Conservation (phyloP, 1,140 invertebrate genomes). For the Battus philenor region DNA sequence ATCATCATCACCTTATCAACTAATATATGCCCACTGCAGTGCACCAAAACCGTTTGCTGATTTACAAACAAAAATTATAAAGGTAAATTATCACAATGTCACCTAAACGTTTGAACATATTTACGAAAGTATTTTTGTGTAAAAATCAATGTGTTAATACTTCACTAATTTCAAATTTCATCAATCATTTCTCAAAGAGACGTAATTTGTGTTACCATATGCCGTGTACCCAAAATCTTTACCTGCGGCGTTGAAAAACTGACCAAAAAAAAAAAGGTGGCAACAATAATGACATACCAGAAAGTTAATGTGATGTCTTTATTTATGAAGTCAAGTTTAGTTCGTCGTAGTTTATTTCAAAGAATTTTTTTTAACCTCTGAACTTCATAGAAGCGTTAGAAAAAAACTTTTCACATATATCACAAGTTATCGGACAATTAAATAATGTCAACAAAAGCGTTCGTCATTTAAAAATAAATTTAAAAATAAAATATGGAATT, state of each 20-base stretch:
- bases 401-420: slow-evolving; percentile 2
- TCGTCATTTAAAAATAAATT: slow-evolving; percentile 3
- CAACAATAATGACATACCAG: slow-evolving; percentile 46
- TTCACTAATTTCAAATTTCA: slow-evolving; percentile 50
- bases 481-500: too few relatives aligned
- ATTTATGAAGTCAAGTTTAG: slow-evolving; percentile 49
- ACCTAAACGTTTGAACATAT: too few relatives aligned
- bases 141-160: slow-evolving; percentile 36
- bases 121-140: too few relatives aligned
- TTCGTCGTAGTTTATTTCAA: slow-evolving; percentile 28
- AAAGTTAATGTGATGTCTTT: slow-evolving; percentile 58
- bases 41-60: too few relatives aligned
- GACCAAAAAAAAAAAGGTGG: slow-evolving; percentile 51
- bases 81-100: too few relatives aligned
- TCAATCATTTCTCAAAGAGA: slow-evolving; percentile 56
- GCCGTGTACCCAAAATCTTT: slow-evolving; percentile 33
- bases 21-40: too few relatives aligned
- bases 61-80: too few relatives aligned
- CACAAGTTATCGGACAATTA: background rate
- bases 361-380: slow-evolving; percentile 50
- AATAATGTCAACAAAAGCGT: slow-evolving; percentile 4
- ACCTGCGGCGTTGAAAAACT: slow-evolving; percentile 41
- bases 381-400: slow-evolving; percentile 3
- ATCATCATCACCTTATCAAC: too few relatives aligned
- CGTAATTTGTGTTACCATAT: slow-evolving; percentile 46